phyloP scores from a whole-genome alignment of 2,888 invertebrate species.

The Eilema sororculum region DNA sequence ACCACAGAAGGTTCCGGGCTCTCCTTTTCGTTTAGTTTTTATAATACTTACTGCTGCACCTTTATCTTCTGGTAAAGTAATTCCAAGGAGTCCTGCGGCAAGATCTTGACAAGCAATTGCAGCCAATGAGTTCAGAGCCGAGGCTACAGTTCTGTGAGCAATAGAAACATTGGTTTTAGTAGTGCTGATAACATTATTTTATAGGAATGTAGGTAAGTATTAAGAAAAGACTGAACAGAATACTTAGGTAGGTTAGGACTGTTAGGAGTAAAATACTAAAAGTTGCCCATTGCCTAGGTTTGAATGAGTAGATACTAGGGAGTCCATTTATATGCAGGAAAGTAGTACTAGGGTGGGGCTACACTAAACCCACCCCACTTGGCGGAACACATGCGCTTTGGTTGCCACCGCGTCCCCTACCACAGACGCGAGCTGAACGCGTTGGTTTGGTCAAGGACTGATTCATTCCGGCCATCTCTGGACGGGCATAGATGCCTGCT shows the following conservation, averaged over 20 bases:
- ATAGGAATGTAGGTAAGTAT: neutral
- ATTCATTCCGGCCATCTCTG: neutral
- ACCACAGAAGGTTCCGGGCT: too few species aligned
- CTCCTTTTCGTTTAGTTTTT: neutral
- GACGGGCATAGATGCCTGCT: neutral
- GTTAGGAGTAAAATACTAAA: neutral
- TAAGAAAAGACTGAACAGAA: neutral
- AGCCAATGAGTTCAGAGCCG: slow-evolving; percentile 97
- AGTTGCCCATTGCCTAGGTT: too few species aligned
- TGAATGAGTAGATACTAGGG: too few species aligned
- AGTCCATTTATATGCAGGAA: slow-evolving; percentile 23
- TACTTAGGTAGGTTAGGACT: too few species aligned
- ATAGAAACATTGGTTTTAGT: slow-evolving; percentile 8
- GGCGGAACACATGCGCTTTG: slow-evolving; percentile 5
- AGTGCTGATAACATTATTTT: neutral
- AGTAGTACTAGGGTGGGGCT: slow-evolving; percentile 19
- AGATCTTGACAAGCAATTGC: slow-evolving; percentile 97
- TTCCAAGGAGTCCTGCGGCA: slow-evolving; percentile 90
- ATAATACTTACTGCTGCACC: slow-evolving; percentile 90
- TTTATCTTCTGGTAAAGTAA: slow-evolving; percentile 90
- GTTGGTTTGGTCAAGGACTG: too few species aligned
- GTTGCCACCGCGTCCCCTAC: too few species aligned
- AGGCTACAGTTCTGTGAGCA: slow-evolving; percentile 94
- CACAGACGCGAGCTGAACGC: too few species aligned
- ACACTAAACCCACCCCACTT: slow-evolving; percentile 14